These are phyloP conservation scores for Prorops nasuta DNA, from an alignment of 1,140 invertebrate species.

Conservation along the genomic window DNA sequence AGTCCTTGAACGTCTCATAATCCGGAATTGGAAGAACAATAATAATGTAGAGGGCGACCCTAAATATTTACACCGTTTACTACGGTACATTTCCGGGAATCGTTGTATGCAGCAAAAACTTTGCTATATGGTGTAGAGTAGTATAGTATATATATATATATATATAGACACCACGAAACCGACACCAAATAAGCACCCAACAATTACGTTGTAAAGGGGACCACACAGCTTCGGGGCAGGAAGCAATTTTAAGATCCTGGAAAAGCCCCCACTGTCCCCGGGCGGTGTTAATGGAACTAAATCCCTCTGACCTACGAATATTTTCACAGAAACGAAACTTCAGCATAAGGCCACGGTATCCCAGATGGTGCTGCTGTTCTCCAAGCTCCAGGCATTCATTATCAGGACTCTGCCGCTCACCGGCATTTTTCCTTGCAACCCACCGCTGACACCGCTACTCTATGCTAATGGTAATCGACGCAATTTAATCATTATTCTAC, in stretches of 20 bases:
- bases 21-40: too few relatives aligned
- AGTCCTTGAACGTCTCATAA: too few relatives aligned
- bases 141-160: too few relatives aligned
- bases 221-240: conserved; percentile 1
- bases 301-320: conserved; percentile 15
- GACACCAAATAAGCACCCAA: neutral
- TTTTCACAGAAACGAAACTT: conserved; percentile 43
- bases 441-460: conserved; percentile 45
- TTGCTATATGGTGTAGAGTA: too few relatives aligned
- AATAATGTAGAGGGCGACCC: too few relatives aligned
- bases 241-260: conserved; percentile 16
- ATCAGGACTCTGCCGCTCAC: conserved; percentile 38
- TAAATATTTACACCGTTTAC: too few relatives aligned
- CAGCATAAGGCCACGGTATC: conserved; percentile 36
- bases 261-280: conserved; percentile 5
- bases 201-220: neutral
- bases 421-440: conserved; percentile 50
- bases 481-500: too few relatives aligned
- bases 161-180: too few relatives aligned
- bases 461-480: conserved; percentile 46
- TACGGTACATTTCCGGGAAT: too few relatives aligned
- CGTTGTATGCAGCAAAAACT: too few relatives aligned
- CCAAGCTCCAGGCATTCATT: conserved; percentile 46
- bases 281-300: conserved; percentile 7
- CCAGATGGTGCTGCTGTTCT: conserved; percentile 50